Evolutionary conservation across 2,888 invertebrate genomes (phyloP).

Genomic region (Conus canariensis): DNA sequence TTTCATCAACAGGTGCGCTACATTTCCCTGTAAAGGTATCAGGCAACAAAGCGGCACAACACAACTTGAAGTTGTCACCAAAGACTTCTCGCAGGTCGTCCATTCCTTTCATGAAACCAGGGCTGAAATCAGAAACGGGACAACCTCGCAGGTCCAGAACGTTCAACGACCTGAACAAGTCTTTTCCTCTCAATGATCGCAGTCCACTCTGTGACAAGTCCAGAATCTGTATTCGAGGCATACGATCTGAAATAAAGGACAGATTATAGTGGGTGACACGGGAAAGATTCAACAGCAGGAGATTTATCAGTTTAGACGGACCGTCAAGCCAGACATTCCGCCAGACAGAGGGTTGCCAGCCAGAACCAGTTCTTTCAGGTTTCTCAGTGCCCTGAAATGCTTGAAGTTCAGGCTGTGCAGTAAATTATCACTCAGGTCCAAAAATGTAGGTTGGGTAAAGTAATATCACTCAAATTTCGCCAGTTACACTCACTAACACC

Average conservation of each 20-base stretch:
- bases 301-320: not conserved
- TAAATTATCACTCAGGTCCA: not conserved
- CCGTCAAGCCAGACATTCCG: not conserved
- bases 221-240: not conserved
- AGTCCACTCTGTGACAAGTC: not conserved
- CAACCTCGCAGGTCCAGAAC: slow-evolving; percentile 15
- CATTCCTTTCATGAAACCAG: slow-evolving; percentile 14
- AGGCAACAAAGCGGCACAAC: slow-evolving; percentile 3
- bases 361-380: not conserved
- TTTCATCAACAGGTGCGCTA: not conserved
- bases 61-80: slow-evolving; percentile 18
- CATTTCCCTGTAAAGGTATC: not conserved
- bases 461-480: not conserved
- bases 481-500: not conserved
- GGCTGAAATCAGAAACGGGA: slow-evolving; percentile 9
- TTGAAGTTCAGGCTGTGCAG: not conserved
- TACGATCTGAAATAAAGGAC: not conserved
- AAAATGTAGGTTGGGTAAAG: not conserved
- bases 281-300: not conserved
- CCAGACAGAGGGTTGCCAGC: not conserved
- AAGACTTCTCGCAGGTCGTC: not conserved
- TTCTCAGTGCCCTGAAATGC: not conserved
- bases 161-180: not conserved
- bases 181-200: not conserved
- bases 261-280: not conserved